Conservation (phyloP, 2,113 vertebrate genomes). For the Ranitomeya imitator region DNA sequence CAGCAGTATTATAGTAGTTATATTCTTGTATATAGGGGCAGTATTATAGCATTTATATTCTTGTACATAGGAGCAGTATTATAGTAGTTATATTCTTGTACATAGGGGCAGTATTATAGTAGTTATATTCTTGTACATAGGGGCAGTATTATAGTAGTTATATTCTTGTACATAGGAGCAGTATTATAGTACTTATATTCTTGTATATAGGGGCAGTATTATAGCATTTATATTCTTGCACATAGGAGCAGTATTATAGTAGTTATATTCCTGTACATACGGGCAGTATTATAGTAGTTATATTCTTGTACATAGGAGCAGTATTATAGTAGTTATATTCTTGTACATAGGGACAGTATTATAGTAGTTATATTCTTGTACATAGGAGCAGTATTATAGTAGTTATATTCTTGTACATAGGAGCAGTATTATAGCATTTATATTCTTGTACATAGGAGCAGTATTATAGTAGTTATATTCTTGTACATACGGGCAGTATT, state of each 20-base stretch:
- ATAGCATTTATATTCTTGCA: background rate
- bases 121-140: background rate
- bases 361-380: constrained; percentile 5
- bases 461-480: no score
- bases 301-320: no score
- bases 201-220: background rate
- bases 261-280: background rate
- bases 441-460: background rate
- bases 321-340: no score
- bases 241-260: background rate
- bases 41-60: background rate
- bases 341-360: background rate
- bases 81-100: constrained; percentile 2
- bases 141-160: background rate
- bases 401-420: constrained; percentile 5
- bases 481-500: background rate
- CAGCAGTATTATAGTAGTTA: constrained; percentile 15
- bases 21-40: background rate
- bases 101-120: constrained; percentile 3
- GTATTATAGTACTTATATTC: constrained; percentile 2
- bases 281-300: background rate
- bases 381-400: background rate
- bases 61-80: background rate
- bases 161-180: background rate
- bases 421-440: background rate